Conservation (phyloP, 2,113 vertebrate species). For the Salvelinus namaycush region DNA sequence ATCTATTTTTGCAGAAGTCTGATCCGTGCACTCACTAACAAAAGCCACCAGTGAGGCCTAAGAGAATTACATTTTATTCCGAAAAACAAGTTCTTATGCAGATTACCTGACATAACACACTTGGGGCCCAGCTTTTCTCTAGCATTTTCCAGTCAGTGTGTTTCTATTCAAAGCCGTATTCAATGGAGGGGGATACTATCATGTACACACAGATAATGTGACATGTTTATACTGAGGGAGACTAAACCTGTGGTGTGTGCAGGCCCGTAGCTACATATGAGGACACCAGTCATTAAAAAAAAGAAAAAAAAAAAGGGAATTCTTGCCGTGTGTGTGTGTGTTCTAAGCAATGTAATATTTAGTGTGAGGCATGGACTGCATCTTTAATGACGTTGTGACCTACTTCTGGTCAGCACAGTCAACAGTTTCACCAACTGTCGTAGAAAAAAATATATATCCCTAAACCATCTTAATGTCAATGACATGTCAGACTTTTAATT, state of each 20-base stretch:
- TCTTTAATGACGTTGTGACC: slow-evolving; percentile 69
- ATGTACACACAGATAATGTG: neutral
- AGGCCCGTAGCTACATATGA: too few relatives aligned
- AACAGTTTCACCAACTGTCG: slow-evolving; percentile 60
- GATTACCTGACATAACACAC: slow-evolving; percentile 2
- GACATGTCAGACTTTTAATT: slow-evolving; percentile 69
- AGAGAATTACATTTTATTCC: slow-evolving; percentile 5
- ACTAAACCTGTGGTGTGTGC: neutral
- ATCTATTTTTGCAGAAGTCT: neutral
- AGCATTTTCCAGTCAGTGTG: neutral
- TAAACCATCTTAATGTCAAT: slow-evolving; percentile 60
- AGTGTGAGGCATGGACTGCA: slow-evolving; percentile 42
- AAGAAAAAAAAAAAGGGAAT: neutral
- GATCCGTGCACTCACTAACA: neutral
- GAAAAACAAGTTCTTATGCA: slow-evolving; percentile 6
- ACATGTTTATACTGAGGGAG: slow-evolving; percentile 12
- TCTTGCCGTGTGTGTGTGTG: slow-evolving; percentile 5
- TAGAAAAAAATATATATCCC: slow-evolving; percentile 58
- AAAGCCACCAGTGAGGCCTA: neutral
- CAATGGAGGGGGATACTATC: slow-evolving; percentile 2
- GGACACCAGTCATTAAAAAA: too few relatives aligned
- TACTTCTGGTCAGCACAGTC: slow-evolving; percentile 59
- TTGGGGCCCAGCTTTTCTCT: neutral
- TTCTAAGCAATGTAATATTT: slow-evolving; percentile 48
- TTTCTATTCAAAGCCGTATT: neutral